Conservation (phyloP, 2,113 vertebrate species). For the Ptilonorhynchus violaceus region DNA sequence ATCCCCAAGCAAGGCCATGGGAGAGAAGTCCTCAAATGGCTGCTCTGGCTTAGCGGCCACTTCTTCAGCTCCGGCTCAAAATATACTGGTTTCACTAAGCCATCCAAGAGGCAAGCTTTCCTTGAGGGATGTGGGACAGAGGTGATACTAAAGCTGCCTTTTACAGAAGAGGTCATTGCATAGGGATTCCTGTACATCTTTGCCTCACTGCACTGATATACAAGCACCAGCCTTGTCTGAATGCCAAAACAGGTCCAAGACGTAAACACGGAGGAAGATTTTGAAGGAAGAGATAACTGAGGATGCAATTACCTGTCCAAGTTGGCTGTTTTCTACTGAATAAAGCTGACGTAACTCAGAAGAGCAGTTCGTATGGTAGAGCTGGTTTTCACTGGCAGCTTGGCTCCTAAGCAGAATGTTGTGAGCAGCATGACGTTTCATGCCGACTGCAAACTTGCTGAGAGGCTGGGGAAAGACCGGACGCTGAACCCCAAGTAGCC, state of each 20-base stretch:
- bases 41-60: neutral
- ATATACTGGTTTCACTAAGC: neutral
- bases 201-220: neutral
- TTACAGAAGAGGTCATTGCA: neutral
- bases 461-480: neutral
- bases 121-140: neutral
- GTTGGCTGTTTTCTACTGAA: neutral
- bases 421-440: neutral
- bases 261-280: neutral
- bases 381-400: neutral
- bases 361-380: rapidly evolving
- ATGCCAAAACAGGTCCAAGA: neutral
- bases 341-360: neutral
- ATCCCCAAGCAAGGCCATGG: neutral
- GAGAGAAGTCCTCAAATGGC: neutral
- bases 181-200: neutral
- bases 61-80: neutral
- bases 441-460: neutral
- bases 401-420: neutral
- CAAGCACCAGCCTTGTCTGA: rapidly evolving
- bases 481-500: neutral
- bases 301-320: neutral
- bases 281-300: neutral
- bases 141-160: neutral
- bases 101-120: neutral